A percentile compares a stretch with the other conserved stretches of the same genome.
These are phyloP conservation scores for Notamacropus eugenii DNA, from an alignment of 2,797 vertebrate genomes.

Conservation along the genomic window DNA sequence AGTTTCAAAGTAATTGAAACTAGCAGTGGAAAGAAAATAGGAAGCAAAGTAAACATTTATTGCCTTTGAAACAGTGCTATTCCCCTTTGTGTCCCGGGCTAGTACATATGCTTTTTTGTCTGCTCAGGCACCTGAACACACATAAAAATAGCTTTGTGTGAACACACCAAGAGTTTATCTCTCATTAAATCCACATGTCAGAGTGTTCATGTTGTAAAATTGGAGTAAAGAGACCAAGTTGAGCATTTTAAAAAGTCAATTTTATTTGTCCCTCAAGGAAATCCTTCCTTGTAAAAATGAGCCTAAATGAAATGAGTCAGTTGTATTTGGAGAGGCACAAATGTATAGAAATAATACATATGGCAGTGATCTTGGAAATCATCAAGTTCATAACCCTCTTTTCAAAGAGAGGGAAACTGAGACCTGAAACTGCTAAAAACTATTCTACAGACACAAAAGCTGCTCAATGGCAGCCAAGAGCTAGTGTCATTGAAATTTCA, in stretches of 20 bases:
- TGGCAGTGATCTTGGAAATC: slow-evolving; percentile 32
- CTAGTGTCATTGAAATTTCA: not conserved
- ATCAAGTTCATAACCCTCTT: not conserved
- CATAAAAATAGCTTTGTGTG: slow-evolving; percentile 57
- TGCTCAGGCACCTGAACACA: slow-evolving; percentile 41
- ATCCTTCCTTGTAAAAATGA: slow-evolving; percentile 55
- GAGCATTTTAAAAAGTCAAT: slow-evolving; percentile 62
- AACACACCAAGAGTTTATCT: slow-evolving; percentile 57
- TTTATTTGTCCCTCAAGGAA: slow-evolving; percentile 56
- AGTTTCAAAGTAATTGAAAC: slow-evolving; percentile 53
- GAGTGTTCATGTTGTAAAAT: slow-evolving; percentile 32
- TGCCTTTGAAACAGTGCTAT: not conserved
- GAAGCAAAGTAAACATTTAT: slow-evolving; percentile 55
- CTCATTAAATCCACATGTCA: slow-evolving; percentile 51
- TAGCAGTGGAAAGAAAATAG: slow-evolving; percentile 44
- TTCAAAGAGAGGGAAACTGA: not conserved
- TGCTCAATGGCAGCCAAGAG: not conserved
- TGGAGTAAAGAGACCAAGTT: slow-evolving; percentile 11
- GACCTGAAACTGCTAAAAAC: not conserved
- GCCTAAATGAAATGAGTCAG: slow-evolving; percentile 11
- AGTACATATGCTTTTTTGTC: not conserved
- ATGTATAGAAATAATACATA: slow-evolving; percentile 17
- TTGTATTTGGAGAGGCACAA: not conserved
- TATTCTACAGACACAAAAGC: not conserved
- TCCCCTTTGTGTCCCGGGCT: slow-evolving; percentile 29